Evolutionary conservation across 2,888 invertebrate genomes (phyloP).

Genomic region (Apamea sordens): DNA sequence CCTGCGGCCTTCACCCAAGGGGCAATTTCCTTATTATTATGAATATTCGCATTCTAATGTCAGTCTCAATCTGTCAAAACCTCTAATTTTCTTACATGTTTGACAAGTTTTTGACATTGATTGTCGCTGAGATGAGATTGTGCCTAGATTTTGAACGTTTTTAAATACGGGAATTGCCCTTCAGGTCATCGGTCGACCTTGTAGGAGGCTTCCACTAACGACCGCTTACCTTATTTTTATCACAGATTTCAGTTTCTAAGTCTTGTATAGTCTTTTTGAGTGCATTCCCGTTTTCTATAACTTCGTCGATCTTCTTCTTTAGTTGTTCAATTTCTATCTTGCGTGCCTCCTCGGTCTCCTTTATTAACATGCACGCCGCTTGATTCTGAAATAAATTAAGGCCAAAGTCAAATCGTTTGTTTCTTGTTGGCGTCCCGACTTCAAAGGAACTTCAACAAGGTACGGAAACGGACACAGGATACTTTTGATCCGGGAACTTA

Average conservation of each 20-base stretch:
- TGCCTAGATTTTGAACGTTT: too few relatives aligned
- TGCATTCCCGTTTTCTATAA: slow-evolving; percentile 86
- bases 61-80: too few relatives aligned
- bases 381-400: slow-evolving; percentile 79
- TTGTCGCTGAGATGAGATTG: too few relatives aligned
- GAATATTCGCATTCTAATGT: too few relatives aligned
- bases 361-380: slow-evolving; percentile 87
- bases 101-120: too few relatives aligned
- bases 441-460: background rate
- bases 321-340: slow-evolving; percentile 81
- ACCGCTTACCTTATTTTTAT: slow-evolving; percentile 90
- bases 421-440: background rate
- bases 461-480: background rate
- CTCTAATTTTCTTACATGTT: too few relatives aligned
- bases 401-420: background rate
- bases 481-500: background rate
- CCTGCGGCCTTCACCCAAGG: background rate
- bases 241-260: slow-evolving; percentile 90
- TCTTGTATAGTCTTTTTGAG: slow-evolving; percentile 85
- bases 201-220: background rate
- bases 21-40: too few relatives aligned
- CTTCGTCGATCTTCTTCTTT: slow-evolving; percentile 81
- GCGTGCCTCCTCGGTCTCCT: slow-evolving; percentile 81
- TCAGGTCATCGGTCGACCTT: background rate
- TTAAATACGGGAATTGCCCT: too few relatives aligned